Evolutionary conservation across 1,140 invertebrate species (phyloP).

Genomic region (Littorina saxatilis): DNA sequence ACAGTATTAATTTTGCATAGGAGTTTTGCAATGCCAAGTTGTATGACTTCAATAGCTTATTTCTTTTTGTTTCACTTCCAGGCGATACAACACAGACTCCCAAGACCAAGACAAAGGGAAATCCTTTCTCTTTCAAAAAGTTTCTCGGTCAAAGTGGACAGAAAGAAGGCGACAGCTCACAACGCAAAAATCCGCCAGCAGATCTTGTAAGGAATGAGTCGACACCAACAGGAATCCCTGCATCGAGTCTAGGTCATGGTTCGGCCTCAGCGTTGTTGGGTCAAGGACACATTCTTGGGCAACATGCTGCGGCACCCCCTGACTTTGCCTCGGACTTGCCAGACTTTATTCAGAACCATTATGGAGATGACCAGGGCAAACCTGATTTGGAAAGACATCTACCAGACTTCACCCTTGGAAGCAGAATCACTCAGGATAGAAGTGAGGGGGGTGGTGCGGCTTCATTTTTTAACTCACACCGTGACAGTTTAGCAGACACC

Average conservation of each 20-base stretch:
- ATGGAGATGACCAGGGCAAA: constrained; percentile 35
- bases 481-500: background rate
- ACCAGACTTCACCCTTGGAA: constrained; percentile 23
- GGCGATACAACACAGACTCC: constrained; percentile 15
- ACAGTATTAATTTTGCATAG: too few relatives aligned
- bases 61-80: too few relatives aligned
- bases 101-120: constrained; percentile 60
- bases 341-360: constrained; percentile 72
- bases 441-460: background rate
- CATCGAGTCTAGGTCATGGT: background rate
- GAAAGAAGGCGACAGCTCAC: background rate
- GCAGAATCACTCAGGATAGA: background rate
- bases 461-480: background rate
- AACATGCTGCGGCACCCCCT: constrained; percentile 38
- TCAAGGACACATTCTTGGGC: background rate
- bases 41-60: too few relatives aligned
- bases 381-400: constrained; percentile 10
- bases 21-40: too few relatives aligned
- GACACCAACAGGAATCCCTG: background rate
- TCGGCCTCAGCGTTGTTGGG: background rate
- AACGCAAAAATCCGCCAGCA: background rate
- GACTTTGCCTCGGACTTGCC: constrained; percentile 67
- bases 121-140: constrained; percentile 73
- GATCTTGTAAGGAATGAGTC: background rate
- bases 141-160: constrained; percentile 52